These are phyloP conservation scores for Entomyzon cyanotis DNA, from an alignment of 2,113 vertebrate species.

Conservation along the genomic window DNA sequence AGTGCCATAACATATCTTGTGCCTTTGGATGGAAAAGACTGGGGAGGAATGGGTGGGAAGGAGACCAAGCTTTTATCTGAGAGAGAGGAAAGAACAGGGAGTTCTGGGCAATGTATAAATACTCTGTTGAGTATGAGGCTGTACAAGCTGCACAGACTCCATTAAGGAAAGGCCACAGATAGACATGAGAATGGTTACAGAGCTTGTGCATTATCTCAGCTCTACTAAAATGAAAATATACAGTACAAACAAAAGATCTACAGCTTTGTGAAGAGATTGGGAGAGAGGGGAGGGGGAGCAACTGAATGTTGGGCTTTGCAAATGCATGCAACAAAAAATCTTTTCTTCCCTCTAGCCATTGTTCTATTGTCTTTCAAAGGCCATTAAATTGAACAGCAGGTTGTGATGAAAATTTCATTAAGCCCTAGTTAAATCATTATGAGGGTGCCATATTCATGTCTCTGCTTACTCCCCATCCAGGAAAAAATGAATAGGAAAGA, in stretches of 20 bases:
- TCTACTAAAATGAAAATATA: slow-evolving; percentile 71
- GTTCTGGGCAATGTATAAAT: neutral
- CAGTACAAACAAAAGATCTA: slow-evolving; percentile 78
- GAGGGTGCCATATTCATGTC: slow-evolving; percentile 89
- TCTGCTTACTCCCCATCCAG: slow-evolving; percentile 68
- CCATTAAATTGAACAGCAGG: slow-evolving; percentile 98
- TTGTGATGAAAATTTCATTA: slow-evolving; percentile 99
- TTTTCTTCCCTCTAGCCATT: slow-evolving; percentile 84
- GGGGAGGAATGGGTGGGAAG: neutral
- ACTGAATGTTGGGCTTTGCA: slow-evolving; percentile 74
- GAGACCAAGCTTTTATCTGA: neutral
- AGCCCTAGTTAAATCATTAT: slow-evolving; percentile 93
- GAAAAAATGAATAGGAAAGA: slow-evolving; percentile 58
- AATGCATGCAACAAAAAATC: slow-evolving; percentile 81
- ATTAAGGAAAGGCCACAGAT: slow-evolving; percentile 76
- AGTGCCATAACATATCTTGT: neutral
- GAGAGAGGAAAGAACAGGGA: neutral
- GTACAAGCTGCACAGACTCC: slow-evolving; percentile 69
- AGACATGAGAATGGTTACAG: slow-evolving; percentile 69
- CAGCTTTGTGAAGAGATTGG: slow-evolving; percentile 70
- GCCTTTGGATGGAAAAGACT: neutral
- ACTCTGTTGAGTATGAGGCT: neutral
- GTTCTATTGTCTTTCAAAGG: slow-evolving; percentile 94
- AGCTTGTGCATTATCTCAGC: slow-evolving; percentile 76
- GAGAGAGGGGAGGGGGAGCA: slow-evolving; percentile 57